Evolutionary conservation across 2,113 vertebrate species (phyloP).

Genomic region (Dryoscopus gambensis): DNA sequence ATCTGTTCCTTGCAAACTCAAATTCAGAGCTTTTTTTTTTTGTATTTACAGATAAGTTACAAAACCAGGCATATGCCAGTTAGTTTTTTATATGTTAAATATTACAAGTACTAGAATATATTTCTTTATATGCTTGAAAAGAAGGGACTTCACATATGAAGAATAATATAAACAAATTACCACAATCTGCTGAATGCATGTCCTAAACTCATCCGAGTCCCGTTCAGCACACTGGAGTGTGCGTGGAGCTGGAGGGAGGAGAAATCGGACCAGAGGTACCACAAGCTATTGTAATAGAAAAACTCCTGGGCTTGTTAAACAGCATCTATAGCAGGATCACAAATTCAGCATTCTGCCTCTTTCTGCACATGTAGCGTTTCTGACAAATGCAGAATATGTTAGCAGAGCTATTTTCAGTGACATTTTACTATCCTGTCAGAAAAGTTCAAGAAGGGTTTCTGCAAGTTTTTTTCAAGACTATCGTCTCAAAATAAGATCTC

Average conservation of each 20-base stretch:
- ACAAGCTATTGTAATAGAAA: not conserved
- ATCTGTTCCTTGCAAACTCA: constrained; percentile 34
- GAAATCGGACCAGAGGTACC: not conserved
- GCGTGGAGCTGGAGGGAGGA: not conserved
- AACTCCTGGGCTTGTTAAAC: not conserved
- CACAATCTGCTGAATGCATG: not conserved
- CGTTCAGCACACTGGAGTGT: not conserved
- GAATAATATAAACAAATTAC: not conserved
- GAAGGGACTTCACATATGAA: not conserved
- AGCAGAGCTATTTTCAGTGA: not conserved
- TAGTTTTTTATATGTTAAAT: not conserved
- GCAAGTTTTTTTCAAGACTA: not conserved
- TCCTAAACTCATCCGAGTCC: not conserved
- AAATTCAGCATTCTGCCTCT: not conserved
- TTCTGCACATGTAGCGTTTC: not conserved
- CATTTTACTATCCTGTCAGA: not conserved
- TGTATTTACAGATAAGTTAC: constrained; percentile 27
- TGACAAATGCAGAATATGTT: not conserved
- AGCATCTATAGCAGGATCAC: not conserved
- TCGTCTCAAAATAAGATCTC: not conserved
- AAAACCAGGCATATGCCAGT: not conserved
- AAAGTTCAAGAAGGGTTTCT: not conserved
- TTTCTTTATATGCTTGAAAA: not conserved
- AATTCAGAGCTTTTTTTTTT: constrained; percentile 18
- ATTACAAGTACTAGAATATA: not conserved